These are phyloP conservation scores for Xenopus laevis DNA, from an alignment of 2,113 vertebrate genomes.

Conservation along the genomic window DNA sequence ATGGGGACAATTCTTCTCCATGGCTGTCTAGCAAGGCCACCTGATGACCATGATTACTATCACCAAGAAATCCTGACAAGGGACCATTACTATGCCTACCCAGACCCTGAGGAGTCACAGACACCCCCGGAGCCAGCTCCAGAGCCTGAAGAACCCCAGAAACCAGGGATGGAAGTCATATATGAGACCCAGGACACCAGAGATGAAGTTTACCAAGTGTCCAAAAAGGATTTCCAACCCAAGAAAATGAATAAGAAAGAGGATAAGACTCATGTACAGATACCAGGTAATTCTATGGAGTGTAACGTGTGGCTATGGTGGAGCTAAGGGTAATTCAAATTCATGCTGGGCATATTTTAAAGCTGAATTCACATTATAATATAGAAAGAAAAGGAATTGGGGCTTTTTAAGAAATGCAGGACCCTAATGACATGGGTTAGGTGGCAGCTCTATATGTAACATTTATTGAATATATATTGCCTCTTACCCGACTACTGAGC, in stretches of 20 bases:
- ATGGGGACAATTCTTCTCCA: slow-evolving; percentile 56
- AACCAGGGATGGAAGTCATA: slow-evolving; percentile 46
- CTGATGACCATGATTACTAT: slow-evolving; percentile 73
- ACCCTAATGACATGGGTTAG: too few species aligned
- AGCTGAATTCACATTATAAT: too few species aligned
- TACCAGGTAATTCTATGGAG: slow-evolving; percentile 79
- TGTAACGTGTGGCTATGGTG: too few species aligned
- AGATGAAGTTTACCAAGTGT: slow-evolving; percentile 11
- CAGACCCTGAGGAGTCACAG: slow-evolving; percentile 56
- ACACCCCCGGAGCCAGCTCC: slow-evolving; percentile 39
- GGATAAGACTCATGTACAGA: slow-evolving; percentile 62
- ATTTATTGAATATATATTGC: too few species aligned
- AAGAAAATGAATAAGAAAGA: slow-evolving; percentile 64
- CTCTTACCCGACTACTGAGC: too few species aligned
- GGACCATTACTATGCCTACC: slow-evolving; percentile 69
- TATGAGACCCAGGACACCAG: slow-evolving; percentile 22
- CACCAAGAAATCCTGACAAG: slow-evolving; percentile 79
- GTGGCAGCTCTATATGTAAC: too few species aligned
- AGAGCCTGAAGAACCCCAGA: slow-evolving; percentile 25
- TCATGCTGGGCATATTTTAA: too few species aligned
- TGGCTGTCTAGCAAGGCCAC: slow-evolving; percentile 52
- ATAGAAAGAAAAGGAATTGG: too few species aligned
- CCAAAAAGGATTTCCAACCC: slow-evolving; percentile 60
- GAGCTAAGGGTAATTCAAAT: too few species aligned
- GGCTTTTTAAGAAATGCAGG: too few species aligned